Evolutionary conservation across 2,797 vertebrate genomes (phyloP).

Genomic region (Glyptemys insculpta): DNA sequence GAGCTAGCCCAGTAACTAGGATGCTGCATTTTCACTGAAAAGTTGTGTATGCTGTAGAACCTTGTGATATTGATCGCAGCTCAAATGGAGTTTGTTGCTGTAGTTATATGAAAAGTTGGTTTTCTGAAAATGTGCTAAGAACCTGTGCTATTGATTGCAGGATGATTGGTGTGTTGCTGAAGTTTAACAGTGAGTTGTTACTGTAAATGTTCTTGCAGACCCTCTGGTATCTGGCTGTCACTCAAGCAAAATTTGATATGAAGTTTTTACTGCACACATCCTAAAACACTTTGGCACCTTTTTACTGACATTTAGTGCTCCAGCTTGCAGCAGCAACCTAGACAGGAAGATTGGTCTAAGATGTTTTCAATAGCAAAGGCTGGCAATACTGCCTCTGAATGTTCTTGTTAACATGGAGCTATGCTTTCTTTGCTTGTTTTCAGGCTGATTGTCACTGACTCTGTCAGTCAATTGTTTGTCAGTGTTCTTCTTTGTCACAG

Average conservation of each 20-base stretch:
- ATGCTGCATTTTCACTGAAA: not conserved
- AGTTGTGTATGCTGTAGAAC: not conserved
- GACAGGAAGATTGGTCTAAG: not conserved
- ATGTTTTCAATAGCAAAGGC: not conserved
- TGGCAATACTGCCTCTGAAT: not conserved
- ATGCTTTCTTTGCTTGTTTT: not conserved
- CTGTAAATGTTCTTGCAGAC: not conserved
- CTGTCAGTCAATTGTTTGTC: not conserved
- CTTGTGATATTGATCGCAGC: not conserved
- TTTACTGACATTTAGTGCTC: not conserved
- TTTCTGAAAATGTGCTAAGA: not conserved
- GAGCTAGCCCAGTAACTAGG: not conserved
- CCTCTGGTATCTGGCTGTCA: not conserved
- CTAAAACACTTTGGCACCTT: not conserved
- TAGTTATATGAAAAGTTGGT: not conserved
- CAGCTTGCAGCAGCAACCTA: not conserved
- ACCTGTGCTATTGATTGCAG: not conserved
- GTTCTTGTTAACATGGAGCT: not conserved
- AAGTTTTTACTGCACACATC: not conserved
- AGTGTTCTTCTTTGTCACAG: not conserved
- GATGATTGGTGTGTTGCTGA: not conserved
- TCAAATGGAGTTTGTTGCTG: not conserved
- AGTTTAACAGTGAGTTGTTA: not conserved
- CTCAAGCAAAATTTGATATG: not conserved
- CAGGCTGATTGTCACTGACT: not conserved